Percentiles rank a stretch among this genome's conserved stretches.
Conservation (phyloP, 2,888 invertebrate species). For the Serripes groenlandicus region DNA sequence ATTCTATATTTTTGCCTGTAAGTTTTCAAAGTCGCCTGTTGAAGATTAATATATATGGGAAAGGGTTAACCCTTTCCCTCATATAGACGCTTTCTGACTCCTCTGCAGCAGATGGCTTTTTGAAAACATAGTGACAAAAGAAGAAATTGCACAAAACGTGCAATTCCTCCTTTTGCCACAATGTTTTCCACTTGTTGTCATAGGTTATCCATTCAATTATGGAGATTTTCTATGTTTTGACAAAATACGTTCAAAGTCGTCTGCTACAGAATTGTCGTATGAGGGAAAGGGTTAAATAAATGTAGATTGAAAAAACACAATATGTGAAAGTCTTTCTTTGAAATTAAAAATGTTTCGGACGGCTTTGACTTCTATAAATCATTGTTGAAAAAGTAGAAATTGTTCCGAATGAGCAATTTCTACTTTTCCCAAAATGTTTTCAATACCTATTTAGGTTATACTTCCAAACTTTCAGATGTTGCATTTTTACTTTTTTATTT, state of each 20-base stretch:
- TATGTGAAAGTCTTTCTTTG: background rate
- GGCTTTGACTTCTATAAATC: background rate
- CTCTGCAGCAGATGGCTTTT: too few relatives aligned
- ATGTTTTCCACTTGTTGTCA: too few relatives aligned
- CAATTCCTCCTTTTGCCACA: too few relatives aligned
- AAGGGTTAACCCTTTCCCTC: too few relatives aligned
- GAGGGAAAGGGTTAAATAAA: background rate
- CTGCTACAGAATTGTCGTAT: background rate
- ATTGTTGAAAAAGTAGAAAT: background rate
- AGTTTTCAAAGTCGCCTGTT: too few relatives aligned
- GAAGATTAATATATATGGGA: too few relatives aligned
- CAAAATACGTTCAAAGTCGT: background rate
- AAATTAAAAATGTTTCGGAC: background rate
- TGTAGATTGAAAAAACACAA: background rate
- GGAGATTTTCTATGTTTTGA: background rate
- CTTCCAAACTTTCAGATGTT: too few relatives aligned
- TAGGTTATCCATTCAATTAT: background rate
- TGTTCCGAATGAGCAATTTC: background rate
- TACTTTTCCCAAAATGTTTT: background rate
- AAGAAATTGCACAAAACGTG: too few relatives aligned
- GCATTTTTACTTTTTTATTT: too few relatives aligned
- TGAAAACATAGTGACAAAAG: too few relatives aligned
- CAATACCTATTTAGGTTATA: background rate
- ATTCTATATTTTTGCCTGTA: too few relatives aligned
- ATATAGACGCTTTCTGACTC: too few relatives aligned